A percentile compares a stretch with the other conserved stretches of the same genome.
Conservation (phyloP, 2,888 invertebrate species). For the Andrena fulva region DNA sequence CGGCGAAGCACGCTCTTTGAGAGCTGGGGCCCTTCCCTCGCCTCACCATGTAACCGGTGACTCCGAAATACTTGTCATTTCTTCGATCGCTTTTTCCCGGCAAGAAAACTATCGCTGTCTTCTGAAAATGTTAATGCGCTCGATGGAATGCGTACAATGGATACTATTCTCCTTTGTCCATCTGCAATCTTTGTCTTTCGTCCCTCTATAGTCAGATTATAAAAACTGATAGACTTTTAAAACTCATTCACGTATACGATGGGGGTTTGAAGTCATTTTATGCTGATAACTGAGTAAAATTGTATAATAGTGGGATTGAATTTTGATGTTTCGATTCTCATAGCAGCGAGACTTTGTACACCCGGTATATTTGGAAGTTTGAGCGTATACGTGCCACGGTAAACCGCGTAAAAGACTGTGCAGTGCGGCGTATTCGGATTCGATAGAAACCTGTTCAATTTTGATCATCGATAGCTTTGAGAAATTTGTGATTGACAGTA, state of each 20-base stretch:
- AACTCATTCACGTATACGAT: no score
- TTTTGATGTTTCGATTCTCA: not conserved
- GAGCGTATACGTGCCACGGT: conserved; percentile 34
- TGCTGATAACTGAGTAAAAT: not conserved
- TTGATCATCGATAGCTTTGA: conserved; percentile 37
- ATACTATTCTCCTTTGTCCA: conserved; percentile 63
- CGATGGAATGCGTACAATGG: conserved; percentile 12
- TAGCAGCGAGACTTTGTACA: conserved; percentile 10
- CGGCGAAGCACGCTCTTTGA: conserved; percentile 76
- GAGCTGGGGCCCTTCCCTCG: conserved; percentile 83
- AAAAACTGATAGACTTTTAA: not conserved
- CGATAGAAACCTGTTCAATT: conserved; percentile 47
- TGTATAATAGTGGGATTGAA: no score
- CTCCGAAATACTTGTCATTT: conserved; percentile 59
- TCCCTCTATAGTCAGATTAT: not conserved
- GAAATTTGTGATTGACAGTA: conserved; percentile 28
- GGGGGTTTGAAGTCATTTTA: not conserved
- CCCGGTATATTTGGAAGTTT: conserved; percentile 49
- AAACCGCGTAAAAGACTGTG: conserved; percentile 43
- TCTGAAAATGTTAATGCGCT: conserved; percentile 36
- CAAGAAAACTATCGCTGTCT: conserved; percentile 32
- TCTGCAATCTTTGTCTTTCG: not conserved
- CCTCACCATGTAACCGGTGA: conserved; percentile 76
- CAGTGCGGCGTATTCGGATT: conserved; percentile 38
- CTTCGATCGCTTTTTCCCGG: conserved; percentile 48